These are phyloP conservation scores for Prinia subflava DNA, from an alignment of 2,113 vertebrate species.

Conservation along the genomic window DNA sequence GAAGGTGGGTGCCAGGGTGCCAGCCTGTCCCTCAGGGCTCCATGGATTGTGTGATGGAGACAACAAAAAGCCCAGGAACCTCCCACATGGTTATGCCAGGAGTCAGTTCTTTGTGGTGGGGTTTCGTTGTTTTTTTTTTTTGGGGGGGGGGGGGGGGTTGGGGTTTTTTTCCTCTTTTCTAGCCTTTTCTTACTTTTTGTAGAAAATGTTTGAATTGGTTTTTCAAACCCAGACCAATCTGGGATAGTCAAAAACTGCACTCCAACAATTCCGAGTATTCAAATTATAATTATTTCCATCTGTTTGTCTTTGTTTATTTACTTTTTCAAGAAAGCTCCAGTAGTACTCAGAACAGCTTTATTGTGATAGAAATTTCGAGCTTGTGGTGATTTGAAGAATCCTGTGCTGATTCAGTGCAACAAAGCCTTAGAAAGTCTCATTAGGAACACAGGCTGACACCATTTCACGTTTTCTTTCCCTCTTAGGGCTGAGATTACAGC, in stretches of 20 bases:
- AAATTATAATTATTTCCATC: conserved; percentile 14
- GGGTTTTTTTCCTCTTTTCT: fast-evolving
- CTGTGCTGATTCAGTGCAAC: neutral
- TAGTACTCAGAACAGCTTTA: neutral
- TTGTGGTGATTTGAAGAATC: neutral
- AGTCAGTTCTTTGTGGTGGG: too few relatives aligned
- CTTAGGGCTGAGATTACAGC: neutral
- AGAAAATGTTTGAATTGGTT: neutral
- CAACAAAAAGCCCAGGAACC: neutral
- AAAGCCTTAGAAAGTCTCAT: neutral
- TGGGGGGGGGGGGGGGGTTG: too few relatives aligned
- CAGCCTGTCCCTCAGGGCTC: neutral
- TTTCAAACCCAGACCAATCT: neutral
- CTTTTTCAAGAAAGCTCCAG: conserved; percentile 8
- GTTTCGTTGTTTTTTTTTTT: too few relatives aligned
- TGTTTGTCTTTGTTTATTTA: neutral
- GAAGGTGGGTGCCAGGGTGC: fast-evolving
- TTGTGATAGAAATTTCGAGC: neutral
- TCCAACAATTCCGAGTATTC: neutral
- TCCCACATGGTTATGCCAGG: neutral
- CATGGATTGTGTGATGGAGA: fast-evolving
- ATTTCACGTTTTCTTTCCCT: fast-evolving
- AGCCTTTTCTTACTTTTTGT: neutral
- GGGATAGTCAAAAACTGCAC: neutral
- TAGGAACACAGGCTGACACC: neutral